These are phyloP conservation scores for Tiliacea citrago DNA, from an alignment of 2,888 invertebrate genomes.

Conservation along the genomic window DNA sequence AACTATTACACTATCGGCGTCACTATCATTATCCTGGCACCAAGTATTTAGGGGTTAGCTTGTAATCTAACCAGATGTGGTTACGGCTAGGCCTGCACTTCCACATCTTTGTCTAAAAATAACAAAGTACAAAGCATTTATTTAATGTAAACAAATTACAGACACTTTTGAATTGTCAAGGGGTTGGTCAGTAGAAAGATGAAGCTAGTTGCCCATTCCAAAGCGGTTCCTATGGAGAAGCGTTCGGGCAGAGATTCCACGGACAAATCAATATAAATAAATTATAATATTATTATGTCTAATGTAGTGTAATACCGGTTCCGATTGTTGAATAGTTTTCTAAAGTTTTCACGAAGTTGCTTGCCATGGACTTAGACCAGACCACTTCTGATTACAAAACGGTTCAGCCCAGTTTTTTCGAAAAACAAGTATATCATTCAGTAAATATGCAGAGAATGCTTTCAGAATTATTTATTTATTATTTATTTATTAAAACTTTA, in stretches of 20 bases:
- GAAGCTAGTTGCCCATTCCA: too few relatives aligned
- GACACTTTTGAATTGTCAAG: too few relatives aligned
- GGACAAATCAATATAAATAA: too few relatives aligned
- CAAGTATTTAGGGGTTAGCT: constrained; percentile 19
- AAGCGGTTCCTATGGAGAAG: too few relatives aligned
- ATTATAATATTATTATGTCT: too few relatives aligned
- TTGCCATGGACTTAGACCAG: neutral
- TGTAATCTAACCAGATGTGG: constrained; percentile 30
- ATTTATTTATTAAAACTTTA: too few relatives aligned
- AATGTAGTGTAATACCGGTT: neutral
- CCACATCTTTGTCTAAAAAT: neutral
- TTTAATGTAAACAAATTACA: too few relatives aligned
- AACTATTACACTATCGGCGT: constrained; percentile 45
- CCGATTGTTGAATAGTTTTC: neutral
- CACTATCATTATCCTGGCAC: constrained; percentile 33
- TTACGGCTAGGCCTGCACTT: neutral
- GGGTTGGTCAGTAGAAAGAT: too few relatives aligned
- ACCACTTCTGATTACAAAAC: neutral
- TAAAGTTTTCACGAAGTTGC: neutral
- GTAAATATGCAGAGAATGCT: neutral
- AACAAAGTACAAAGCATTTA: too few relatives aligned
- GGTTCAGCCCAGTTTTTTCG: neutral
- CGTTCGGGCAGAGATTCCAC: too few relatives aligned
- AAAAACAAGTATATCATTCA: neutral
- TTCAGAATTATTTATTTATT: too few relatives aligned